phyloP scores from a whole-genome alignment of 1,140 invertebrate genomes.

The Notospermus geniculatus region DNA sequence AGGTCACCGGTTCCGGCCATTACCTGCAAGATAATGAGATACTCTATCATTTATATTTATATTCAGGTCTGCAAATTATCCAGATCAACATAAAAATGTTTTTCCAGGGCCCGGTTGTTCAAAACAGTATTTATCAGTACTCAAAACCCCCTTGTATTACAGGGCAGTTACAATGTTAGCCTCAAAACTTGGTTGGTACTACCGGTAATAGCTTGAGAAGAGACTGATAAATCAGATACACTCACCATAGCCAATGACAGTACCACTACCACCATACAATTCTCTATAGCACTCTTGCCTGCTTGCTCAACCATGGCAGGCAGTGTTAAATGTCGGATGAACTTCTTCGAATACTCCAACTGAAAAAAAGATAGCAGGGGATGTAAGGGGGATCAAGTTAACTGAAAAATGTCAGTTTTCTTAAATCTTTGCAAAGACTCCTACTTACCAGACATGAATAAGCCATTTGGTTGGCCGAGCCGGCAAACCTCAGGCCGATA shows the following conservation, averaged over 20 bases:
- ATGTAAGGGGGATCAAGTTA: neutral
- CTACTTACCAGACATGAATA: conserved; percentile 44
- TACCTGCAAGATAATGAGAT: conserved; percentile 59
- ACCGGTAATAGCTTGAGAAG: neutral
- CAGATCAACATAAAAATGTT: too few species aligned
- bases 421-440: too few species aligned
- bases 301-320: conserved; percentile 76
- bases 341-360: conserved; percentile 57
- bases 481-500: conserved; percentile 90
- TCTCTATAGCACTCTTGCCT: conserved; percentile 85
- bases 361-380: conserved; percentile 23
- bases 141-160: too few species aligned
- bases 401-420: too few species aligned
- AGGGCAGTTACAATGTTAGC: too few species aligned
- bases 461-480: conserved; percentile 80
- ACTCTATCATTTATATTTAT: conserved; percentile 14
- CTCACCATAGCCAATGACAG: conserved; percentile 75
- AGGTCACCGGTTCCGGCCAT: conserved; percentile 93
- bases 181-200: too few species aligned
- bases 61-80: too few species aligned
- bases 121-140: too few species aligned
- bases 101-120: too few species aligned
- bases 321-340: conserved; percentile 66
- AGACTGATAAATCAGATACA: conserved; percentile 2
- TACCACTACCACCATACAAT: conserved; percentile 80